These are phyloP conservation scores for Poecilus cupreus DNA, from an alignment of 2,888 invertebrate species.

Conservation along the genomic window DNA sequence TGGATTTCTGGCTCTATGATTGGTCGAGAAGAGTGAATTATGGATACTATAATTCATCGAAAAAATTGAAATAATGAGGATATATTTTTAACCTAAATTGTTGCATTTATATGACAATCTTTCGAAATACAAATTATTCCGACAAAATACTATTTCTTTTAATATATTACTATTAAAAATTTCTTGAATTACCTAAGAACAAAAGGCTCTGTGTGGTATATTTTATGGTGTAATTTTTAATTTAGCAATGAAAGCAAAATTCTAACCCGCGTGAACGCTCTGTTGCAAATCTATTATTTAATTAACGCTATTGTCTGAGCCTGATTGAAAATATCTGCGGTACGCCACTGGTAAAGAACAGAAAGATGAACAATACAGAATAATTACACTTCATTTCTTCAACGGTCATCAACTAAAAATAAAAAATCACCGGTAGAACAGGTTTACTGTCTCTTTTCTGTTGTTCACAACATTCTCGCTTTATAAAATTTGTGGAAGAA, in stretches of 20 bases:
- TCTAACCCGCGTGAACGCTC: neutral
- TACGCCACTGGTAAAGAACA: conserved; percentile 31
- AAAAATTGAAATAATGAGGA: too few species aligned
- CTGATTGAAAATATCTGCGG: neutral
- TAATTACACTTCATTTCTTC: conserved; percentile 49
- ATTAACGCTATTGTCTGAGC: conserved; percentile 20
- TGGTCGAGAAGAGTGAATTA: too few species aligned
- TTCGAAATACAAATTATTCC: too few species aligned
- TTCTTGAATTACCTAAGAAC: too few species aligned
- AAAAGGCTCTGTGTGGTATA: too few species aligned
- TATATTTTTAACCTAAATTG: too few species aligned
- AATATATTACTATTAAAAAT: too few species aligned
- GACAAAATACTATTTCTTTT: too few species aligned
- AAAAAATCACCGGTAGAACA: conserved; percentile 41
- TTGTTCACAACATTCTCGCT: conserved; percentile 26
- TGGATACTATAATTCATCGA: too few species aligned
- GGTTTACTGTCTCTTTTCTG: conserved; percentile 44
- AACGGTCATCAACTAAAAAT: conserved; percentile 44
- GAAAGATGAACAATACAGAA: conserved; percentile 44
- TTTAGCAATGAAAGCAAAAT: neutral
- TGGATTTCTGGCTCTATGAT: too few species aligned
- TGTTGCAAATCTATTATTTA: neutral
- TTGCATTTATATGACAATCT: too few species aligned
- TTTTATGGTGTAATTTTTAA: neutral
- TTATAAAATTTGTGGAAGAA: conserved; percentile 50